A percentile compares a stretch with the other conserved stretches of the same genome.
Evolutionary conservation across 2,113 vertebrate genomes (phyloP).

Genomic region (Cyprinodon variegatus): DNA sequence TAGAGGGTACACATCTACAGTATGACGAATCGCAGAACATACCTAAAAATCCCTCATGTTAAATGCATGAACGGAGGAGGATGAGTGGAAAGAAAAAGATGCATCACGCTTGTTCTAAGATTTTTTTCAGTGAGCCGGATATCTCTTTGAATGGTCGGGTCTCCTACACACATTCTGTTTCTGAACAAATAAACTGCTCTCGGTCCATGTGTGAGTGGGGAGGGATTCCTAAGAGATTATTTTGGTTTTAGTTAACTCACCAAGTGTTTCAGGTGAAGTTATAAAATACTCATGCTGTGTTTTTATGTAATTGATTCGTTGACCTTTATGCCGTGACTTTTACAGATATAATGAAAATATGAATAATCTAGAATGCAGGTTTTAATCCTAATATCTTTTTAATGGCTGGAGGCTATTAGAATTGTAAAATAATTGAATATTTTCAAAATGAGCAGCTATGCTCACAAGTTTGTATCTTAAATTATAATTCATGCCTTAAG

Average conservation of each 20-base stretch:
- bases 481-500: no score
- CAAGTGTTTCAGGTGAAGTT: slow-evolving; percentile 4
- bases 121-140: slow-evolving; percentile 47
- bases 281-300: neutral
- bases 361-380: neutral
- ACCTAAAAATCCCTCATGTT: slow-evolving; percentile 44
- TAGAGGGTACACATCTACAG: slow-evolving; percentile 33
- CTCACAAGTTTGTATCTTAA: no score
- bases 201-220: slow-evolving; percentile 39
- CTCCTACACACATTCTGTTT: slow-evolving; percentile 69
- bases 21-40: slow-evolving; percentile 51
- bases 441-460: no score
- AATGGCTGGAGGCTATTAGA: neutral
- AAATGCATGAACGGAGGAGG: slow-evolving; percentile 63
- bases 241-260: slow-evolving; percentile 41
- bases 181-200: slow-evolving; percentile 38
- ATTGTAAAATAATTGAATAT: neutral
- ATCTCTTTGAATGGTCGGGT: slow-evolving; percentile 54
- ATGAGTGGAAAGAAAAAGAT: slow-evolving; percentile 23
- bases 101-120: slow-evolving; percentile 38
- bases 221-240: slow-evolving; percentile 61
- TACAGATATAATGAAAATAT: neutral
- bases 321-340: slow-evolving; percentile 2
- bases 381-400: neutral
- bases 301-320: slow-evolving; percentile 31